Percentiles rank a stretch among this genome's conserved stretches.
These are phyloP conservation scores for Aphaenogaster ashmeadi DNA, from an alignment of 1,140 invertebrate species.

Conservation along the genomic window DNA sequence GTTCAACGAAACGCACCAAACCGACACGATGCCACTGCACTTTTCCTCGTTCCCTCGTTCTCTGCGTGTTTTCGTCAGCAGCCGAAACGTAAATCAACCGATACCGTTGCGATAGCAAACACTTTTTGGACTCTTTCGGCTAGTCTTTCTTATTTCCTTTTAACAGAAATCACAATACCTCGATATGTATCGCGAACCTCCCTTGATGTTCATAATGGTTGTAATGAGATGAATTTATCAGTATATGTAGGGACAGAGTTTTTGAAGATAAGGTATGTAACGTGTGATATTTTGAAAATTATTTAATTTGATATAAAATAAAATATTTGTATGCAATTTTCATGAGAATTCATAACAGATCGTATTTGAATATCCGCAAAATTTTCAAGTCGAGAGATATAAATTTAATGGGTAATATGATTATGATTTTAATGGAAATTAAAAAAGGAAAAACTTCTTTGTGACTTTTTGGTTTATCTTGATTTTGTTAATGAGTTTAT, in stretches of 20 bases:
- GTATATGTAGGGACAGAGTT: neutral
- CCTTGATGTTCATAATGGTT: neutral
- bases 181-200: neutral
- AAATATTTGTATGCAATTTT: neutral
- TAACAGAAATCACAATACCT: neutral
- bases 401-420: neutral
- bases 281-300: neutral
- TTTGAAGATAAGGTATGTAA: neutral
- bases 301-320: neutral
- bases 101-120: neutral
- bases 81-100: slow-evolving; percentile 13
- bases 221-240: slow-evolving; percentile 1
- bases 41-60: slow-evolving; percentile 34
- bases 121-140: neutral
- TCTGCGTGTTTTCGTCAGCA: neutral
- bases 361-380: neutral
- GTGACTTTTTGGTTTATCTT: neutral
- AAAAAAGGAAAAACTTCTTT: neutral
- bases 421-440: slow-evolving; percentile 17
- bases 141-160: neutral
- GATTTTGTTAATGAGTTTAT: neutral
- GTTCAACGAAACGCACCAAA: neutral
- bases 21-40: slow-evolving; percentile 32
- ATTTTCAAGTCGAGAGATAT: neutral
- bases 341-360: neutral